A percentile compares a stretch with the other conserved stretches of the same genome.
phyloP scores from a whole-genome alignment of 23 tunicate species.

The Clavelina lepadiformis region DNA sequence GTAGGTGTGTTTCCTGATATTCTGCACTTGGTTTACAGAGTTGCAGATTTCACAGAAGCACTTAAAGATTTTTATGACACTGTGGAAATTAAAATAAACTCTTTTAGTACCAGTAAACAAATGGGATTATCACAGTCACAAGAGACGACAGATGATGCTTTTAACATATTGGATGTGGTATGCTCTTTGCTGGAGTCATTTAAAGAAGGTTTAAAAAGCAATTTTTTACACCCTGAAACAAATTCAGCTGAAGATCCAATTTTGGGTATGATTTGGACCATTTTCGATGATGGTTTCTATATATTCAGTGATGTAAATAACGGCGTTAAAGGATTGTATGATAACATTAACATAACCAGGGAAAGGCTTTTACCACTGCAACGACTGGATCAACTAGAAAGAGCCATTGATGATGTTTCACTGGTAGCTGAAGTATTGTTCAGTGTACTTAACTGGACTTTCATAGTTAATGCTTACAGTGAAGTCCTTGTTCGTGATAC shows the following conservation, averaged over 20 bases:
- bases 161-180: too few species aligned
- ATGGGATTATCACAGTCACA: too few species aligned
- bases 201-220: too few species aligned
- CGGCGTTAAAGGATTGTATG: neutral
- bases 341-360: neutral
- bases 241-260: too few species aligned
- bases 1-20: neutral
- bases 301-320: neutral
- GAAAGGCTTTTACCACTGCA: neutral
- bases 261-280: neutral
- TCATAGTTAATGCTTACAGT: neutral
- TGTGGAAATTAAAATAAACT: too few species aligned
- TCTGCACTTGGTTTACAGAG: neutral
- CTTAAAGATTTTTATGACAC: too few species aligned
- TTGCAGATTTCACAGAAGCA: neutral
- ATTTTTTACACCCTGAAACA: too few species aligned
- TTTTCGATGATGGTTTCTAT: neutral
- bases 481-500: neutral
- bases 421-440: neutral
- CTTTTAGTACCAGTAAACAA: too few species aligned
- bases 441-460: neutral
- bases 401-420: neutral
- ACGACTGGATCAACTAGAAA: neutral
- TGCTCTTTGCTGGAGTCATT: too few species aligned
- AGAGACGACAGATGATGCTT: too few species aligned